Evolutionary conservation across 2,888 invertebrate species (phyloP).

Genomic region (Apamea anceps): DNA sequence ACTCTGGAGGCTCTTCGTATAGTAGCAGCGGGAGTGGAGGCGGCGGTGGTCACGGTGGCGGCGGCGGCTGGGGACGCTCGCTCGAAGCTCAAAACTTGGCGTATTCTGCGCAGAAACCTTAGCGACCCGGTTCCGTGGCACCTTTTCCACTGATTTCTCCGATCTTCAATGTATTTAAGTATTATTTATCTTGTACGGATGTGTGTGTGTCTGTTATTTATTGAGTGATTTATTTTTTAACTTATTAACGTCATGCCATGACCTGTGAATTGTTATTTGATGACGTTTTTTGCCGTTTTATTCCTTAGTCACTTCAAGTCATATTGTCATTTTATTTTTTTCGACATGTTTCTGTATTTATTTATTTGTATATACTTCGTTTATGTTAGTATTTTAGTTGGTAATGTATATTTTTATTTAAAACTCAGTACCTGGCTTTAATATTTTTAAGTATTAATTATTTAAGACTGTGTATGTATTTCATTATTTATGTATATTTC

Average conservation of each 20-base stretch:
- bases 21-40: slow-evolving; percentile 88
- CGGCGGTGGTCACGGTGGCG: slow-evolving; percentile 87
- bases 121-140: slow-evolving; percentile 83
- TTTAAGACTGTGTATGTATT: slow-evolving; percentile 70
- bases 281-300: slow-evolving; percentile 43
- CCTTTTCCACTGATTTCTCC: slow-evolving; percentile 84
- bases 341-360: slow-evolving; percentile 61
- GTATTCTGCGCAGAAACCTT: slow-evolving; percentile 94
- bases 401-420: slow-evolving; percentile 67
- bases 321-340: slow-evolving; percentile 59
- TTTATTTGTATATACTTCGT: slow-evolving; percentile 72
- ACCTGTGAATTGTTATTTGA: slow-evolving; percentile 51
- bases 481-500: slow-evolving; percentile 52
- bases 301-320: slow-evolving; percentile 66
- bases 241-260: slow-evolving; percentile 70
- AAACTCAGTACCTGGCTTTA: slow-evolving; percentile 84
- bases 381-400: slow-evolving; percentile 71
- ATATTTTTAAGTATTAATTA: slow-evolving; percentile 80
- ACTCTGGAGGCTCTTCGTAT: slow-evolving; percentile 88
- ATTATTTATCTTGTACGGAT: slow-evolving; percentile 78
- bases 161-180: slow-evolving; percentile 74
- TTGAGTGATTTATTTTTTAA: slow-evolving; percentile 72
- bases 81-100: slow-evolving; percentile 94
- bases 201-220: slow-evolving; percentile 79
- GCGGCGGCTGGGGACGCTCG: slow-evolving; percentile 94